These are phyloP conservation scores for Chaetoderma sp. DNA, from an alignment of 2,888 invertebrate species.

Conservation along the genomic window DNA sequence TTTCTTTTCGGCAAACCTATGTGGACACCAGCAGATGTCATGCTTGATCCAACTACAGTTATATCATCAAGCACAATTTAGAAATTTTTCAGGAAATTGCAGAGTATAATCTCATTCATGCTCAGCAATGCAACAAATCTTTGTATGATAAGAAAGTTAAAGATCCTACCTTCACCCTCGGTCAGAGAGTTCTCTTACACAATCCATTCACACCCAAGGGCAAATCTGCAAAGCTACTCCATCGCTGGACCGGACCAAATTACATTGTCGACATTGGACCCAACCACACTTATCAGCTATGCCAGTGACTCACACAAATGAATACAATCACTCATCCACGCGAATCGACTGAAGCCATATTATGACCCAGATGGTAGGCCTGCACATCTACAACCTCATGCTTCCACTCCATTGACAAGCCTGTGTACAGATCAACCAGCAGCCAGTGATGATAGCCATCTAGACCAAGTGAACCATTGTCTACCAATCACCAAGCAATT, in stretches of 20 bases:
- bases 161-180: no score
- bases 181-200: no score
- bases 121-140: background rate
- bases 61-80: background rate
- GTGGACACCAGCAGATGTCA: conserved; percentile 2
- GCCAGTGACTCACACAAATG: background rate
- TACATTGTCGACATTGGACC: background rate
- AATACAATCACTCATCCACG: background rate
- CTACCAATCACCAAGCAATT: no score
- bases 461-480: no score
- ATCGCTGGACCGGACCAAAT: background rate
- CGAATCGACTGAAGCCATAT: background rate
- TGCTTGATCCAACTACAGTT: no score
- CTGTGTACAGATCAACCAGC: no score
- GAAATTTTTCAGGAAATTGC: background rate
- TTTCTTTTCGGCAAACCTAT: background rate
- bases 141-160: background rate
- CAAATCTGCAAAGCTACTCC: background rate
- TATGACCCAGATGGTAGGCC: background rate
- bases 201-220: no score
- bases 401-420: no score
- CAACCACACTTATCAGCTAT: background rate
- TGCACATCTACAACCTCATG: no score
- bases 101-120: background rate
- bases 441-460: no score